Evolutionary conservation across 2,113 vertebrate species (phyloP), one percentile per base, ranked within the genome.

Genomic region (Lophura nycthemera): DNA sequence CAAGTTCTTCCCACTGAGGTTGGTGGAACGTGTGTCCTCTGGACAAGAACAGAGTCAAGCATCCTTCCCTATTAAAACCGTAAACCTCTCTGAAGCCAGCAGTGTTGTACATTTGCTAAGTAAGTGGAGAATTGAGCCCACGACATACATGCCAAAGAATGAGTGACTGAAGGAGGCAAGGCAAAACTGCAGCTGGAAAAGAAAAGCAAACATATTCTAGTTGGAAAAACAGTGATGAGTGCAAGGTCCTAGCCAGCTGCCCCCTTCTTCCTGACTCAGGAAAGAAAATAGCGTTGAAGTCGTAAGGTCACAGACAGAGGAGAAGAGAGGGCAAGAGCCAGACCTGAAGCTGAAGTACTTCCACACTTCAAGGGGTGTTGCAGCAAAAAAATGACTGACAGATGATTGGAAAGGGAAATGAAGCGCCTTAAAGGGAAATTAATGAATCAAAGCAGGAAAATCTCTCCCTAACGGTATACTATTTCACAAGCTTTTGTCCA

Each of bases 201-300:
- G 87, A 82, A 97, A 97, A 97, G 90, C 83, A 96, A 96, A 97
- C 94, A 96, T 79, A 80, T 8, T 79, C 81, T 81, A 95, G 83
- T 70, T 93, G 73, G 70, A 93, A 94, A 96, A 95, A 90, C 82
- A 95, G 90, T 57, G 94, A 94, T 94, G 95, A 96, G 83, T 95
- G 88, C 83, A 92, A 95, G 69, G 93, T 91, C 91, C 86, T 74
- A 88, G 43, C 63, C 81, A 94, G 81, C 83, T 95, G 92, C 89
- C 85, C 91, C 38, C 67, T 94, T 94, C 95, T 97, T 97, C 96
- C 96, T 93, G 96, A 78, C 80, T 88, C 95, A 94, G 96, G 96
- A 96, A 97, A 96, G 78, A 97, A 97, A 97, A 97, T 92, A 97
- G 87, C 75, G 86, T 95, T 94, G 96, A 96, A 96, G 90, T 79